These are phyloP conservation scores for Drosophila kambysellisi DNA, from an alignment of 2,888 invertebrate genomes.

Conservation along the genomic window DNA sequence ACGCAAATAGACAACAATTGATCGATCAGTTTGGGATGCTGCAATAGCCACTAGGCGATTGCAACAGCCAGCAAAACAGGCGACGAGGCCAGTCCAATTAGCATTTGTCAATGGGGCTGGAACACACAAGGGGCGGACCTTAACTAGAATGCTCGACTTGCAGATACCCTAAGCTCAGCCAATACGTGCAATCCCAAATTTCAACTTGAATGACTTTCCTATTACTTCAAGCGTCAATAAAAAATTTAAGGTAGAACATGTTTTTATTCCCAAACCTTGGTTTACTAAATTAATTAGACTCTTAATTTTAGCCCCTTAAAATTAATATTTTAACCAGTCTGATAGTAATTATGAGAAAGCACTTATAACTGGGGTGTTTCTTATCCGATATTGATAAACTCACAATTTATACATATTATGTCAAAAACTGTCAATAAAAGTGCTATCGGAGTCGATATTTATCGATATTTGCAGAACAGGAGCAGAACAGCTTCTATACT, in stretches of 20 bases:
- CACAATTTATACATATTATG: not conserved
- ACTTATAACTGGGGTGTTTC: not conserved
- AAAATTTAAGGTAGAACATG: not conserved
- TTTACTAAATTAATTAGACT: not conserved
- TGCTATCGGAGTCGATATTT: not conserved
- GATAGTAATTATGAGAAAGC: not conserved
- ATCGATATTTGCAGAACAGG: not conserved
- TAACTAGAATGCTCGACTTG: not conserved
- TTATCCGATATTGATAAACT: not conserved
- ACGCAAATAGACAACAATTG: constrained; percentile 69
- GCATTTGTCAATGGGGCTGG: constrained; percentile 2
- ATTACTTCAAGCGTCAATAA: rapidly evolving
- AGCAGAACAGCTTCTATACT: too few species aligned
- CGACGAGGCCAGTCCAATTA: constrained; percentile 56
- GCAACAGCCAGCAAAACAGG: constrained; percentile 63
- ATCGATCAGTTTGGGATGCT: constrained; percentile 45
- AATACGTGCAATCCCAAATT: not conserved
- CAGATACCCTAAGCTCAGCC: not conserved
- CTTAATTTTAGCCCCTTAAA: not conserved
- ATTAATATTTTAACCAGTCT: not conserved
- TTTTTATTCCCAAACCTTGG: not conserved
- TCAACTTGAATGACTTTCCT: not conserved
- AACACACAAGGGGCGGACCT: not conserved
- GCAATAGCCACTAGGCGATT: constrained; percentile 66
- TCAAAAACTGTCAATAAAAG: not conserved